Evolutionary conservation across 2,888 invertebrate species (phyloP), one percentile per base, ranked within the genome.

Genomic region (Lissonota sp.): DNA sequence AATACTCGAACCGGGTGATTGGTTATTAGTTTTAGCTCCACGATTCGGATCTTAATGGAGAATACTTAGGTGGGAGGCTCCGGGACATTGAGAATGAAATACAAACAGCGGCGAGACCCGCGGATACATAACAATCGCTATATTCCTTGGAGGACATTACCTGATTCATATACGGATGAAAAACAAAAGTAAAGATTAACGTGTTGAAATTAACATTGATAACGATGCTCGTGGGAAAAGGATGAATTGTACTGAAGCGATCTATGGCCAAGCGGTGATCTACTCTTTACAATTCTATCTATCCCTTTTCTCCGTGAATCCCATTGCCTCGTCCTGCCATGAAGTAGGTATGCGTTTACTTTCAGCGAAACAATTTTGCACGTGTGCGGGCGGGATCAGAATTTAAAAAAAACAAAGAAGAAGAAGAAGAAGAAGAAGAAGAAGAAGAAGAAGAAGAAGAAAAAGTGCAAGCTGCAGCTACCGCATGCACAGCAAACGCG

Each of bases 11-110:
- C 84, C 86, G 84, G 88, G 85, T 88, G 90, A 91, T 91, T 91
- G 90, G 90, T 89, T 91, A 90, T 91, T 90, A 91, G 91, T 91
- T 90, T 91, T 91, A 88, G 90, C 88, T 79, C 75, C 58, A 83
- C 85, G 91, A 91, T 91, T 90, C 83, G 84, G 26, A 91, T 90
- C 90, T 90, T 90, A 89, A 90, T 90, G 89, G 90, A 66, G 88
- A 91, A 90, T 91, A 90, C 90, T 91, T 90, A 88, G 90, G 89
- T 90, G 90, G 91, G 90, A 89, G 91, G 91, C 88, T 89, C 89
- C 89, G 85, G 89, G 89, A 88, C 90, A 89, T 86, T 86, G 87
- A 87, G 86, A 88, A 88, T 89, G 88, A 90, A 91, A 89, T 89
- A 90, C 87, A 89, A 3, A 26, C 26, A 26, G 26, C 87, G 84